Percentiles rank a stretch among this genome's conserved stretches.
Conservation (phyloP, 2,797 vertebrate genomes). For the Dermochelys coriacea region DNA sequence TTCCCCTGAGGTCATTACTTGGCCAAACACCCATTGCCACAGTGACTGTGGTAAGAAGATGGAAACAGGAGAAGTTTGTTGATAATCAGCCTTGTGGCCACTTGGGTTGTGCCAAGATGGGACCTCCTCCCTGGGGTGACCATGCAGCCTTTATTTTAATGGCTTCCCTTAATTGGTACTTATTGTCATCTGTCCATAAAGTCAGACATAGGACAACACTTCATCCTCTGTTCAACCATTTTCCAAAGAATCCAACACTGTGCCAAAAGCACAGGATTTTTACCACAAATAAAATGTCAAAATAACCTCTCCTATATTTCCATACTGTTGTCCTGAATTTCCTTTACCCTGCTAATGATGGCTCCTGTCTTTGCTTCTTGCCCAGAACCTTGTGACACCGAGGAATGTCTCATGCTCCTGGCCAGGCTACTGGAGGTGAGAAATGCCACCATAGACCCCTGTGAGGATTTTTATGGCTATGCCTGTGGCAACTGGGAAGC, state of each 20-base stretch:
- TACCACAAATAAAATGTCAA: background rate
- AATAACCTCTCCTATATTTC: background rate
- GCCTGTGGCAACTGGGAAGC: constrained; percentile 81
- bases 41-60: background rate
- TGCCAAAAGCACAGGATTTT: background rate
- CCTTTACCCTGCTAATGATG: background rate
- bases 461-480: constrained; percentile 88
- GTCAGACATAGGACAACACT: background rate
- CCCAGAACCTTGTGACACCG: constrained; percentile 80
- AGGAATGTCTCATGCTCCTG: constrained; percentile 79
- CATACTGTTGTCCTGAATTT: background rate
- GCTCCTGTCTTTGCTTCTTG: constrained; percentile 34
- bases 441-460: constrained; percentile 86
- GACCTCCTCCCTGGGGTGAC: background rate
- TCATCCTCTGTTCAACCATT: background rate
- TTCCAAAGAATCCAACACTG: background rate
- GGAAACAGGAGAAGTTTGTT: background rate
- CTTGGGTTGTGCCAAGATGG: background rate
- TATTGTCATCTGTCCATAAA: background rate
- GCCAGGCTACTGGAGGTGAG: constrained; percentile 78
- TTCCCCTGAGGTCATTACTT: constrained; percentile 1
- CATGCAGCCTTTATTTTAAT: background rate
- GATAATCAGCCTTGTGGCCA: background rate
- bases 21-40: background rate
- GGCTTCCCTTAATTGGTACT: background rate